A percentile compares a stretch with the other conserved stretches of the same genome.
Evolutionary conservation across 2,797 vertebrate genomes (phyloP).

Genomic region (Streptopelia turtur): DNA sequence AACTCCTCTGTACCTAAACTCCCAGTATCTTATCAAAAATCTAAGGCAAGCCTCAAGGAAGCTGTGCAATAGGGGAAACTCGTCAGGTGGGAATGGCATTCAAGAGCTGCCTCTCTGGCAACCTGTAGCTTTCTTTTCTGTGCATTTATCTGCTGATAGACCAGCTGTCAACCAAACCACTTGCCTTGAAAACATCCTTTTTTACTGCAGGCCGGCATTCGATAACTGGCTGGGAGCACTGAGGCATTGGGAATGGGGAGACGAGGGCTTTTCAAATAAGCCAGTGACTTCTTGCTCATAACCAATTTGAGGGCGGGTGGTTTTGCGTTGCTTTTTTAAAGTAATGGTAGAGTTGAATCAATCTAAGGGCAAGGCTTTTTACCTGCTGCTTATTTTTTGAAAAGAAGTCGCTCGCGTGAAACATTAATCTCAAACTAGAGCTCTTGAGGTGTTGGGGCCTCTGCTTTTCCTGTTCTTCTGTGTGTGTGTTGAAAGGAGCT

Average conservation of each 20-base stretch:
- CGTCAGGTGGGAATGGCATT: not conserved
- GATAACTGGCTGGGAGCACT: not conserved
- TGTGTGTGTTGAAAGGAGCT: constrained; percentile 1
- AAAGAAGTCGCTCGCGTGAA: not conserved
- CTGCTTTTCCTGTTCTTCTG: constrained; percentile 55
- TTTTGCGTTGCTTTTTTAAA: not conserved
- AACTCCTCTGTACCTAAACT: not conserved
- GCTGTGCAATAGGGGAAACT: not conserved
- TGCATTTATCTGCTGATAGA: not conserved
- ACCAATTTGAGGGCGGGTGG: not conserved
- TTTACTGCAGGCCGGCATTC: fast-evolving
- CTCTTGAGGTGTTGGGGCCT: not conserved
- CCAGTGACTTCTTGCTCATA: not conserved
- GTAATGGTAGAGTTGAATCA: not conserved
- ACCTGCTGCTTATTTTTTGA: not conserved
- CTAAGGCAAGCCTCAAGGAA: not conserved
- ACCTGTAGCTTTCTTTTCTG: not conserved
- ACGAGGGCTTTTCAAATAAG: not conserved
- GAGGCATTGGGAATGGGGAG: not conserved
- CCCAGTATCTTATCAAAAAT: not conserved
- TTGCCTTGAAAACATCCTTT: not conserved
- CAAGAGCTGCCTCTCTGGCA: not conserved
- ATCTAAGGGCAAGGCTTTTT: not conserved
- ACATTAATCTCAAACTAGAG: not conserved
- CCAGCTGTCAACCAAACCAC: not conserved